phyloP scores from a whole-genome alignment of 2,113 vertebrate species.

The Tringa solitaria region DNA sequence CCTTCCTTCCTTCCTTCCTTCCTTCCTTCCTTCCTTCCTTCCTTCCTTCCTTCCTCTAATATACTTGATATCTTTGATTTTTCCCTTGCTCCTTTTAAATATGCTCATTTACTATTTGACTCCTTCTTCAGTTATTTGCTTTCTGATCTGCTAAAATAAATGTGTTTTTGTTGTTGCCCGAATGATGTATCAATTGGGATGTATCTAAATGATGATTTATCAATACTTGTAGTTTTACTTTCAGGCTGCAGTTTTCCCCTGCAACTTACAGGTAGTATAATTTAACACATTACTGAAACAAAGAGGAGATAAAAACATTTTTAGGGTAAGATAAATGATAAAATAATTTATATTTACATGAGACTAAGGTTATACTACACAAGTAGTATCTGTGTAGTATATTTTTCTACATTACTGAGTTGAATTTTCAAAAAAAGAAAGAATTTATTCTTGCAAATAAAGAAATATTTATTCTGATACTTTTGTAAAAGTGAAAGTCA shows the following conservation, averaged over 20 bases:
- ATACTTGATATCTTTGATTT: background rate
- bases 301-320: background rate
- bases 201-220: background rate
- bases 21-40: background rate
- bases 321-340: background rate
- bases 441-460: background rate
- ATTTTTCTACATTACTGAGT: background rate
- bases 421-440: background rate
- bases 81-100: background rate
- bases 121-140: background rate
- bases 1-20: too few species aligned
- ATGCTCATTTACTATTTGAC: background rate
- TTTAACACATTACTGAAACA: background rate
- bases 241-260: background rate
- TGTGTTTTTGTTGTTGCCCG: background rate
- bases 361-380: background rate
- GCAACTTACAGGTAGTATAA: background rate
- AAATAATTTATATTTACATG: background rate
- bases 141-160: background rate
- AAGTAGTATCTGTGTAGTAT: background rate
- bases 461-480: background rate
- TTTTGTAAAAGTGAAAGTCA: background rate
- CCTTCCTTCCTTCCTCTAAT: background rate
- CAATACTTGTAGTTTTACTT: background rate
- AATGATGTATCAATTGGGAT: background rate